Evolutionary conservation across 2,113 vertebrate genomes (phyloP).

Genomic region (Aplodontia rufa): DNA sequence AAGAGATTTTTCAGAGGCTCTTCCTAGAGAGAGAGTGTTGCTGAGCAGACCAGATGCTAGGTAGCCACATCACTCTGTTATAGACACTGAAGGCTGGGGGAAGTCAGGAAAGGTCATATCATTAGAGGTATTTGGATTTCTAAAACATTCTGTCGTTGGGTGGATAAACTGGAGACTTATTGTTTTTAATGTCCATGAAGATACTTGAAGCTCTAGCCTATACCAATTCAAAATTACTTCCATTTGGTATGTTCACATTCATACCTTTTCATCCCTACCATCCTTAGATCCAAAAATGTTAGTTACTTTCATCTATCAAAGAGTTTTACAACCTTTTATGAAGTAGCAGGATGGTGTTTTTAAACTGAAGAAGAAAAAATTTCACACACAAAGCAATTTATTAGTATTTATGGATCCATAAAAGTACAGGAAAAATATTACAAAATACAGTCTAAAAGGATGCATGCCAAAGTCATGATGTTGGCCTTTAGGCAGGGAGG

Average conservation of each 20-base stretch:
- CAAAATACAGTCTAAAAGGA: background rate
- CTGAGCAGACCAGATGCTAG: background rate
- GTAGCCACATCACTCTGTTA: background rate
- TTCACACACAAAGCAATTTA: background rate
- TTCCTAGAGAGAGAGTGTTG: background rate
- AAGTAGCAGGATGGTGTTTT: background rate
- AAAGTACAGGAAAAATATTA: background rate
- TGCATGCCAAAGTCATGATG: background rate
- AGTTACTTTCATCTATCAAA: background rate
- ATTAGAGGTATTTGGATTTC: background rate
- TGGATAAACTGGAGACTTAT: background rate
- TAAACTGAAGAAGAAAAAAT: slow-evolving; percentile 1
- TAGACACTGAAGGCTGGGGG: background rate
- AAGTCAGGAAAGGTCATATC: background rate
- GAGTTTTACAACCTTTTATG: slow-evolving; percentile 21
- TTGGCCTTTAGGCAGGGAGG: background rate
- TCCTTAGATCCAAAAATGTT: background rate
- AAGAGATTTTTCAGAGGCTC: background rate
- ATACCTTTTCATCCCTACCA: background rate
- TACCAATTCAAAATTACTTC: slow-evolving; percentile 4
- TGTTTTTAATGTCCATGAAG: slow-evolving; percentile 1
- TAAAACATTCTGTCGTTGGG: background rate
- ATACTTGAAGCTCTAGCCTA: background rate
- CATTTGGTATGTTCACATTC: background rate
- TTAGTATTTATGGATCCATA: background rate